Conservation (phyloP, 2,888 invertebrate species). For the Dynastes grantii region DNA sequence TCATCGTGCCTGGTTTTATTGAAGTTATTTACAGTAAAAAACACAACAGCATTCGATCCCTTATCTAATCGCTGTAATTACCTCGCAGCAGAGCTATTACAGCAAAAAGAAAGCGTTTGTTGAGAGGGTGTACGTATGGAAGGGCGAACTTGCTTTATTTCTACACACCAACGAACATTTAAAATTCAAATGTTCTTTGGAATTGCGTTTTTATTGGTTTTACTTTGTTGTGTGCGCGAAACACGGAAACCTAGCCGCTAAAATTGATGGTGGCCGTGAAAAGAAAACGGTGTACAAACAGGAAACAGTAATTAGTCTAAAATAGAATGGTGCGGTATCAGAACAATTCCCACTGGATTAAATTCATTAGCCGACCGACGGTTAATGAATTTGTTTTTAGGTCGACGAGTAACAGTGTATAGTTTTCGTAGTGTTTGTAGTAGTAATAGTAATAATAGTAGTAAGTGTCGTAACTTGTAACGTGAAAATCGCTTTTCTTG, state of each 20-base stretch:
- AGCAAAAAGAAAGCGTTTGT: background rate
- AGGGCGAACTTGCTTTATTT: background rate
- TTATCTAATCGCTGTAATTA: slow-evolving; percentile 11
- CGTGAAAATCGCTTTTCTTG: slow-evolving; percentile 19
- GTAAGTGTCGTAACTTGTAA: slow-evolving; percentile 3
- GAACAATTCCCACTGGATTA: slow-evolving; percentile 41
- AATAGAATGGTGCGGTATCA: slow-evolving; percentile 35
- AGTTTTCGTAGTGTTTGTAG: too few relatives aligned
- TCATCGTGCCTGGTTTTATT: slow-evolving; percentile 4
- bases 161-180: background rate
- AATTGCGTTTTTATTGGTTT: background rate
- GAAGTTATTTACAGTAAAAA: background rate
- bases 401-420: background rate
- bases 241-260: background rate
- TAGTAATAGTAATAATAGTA: background rate
- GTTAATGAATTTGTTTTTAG: slow-evolving; percentile 27
- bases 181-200: slow-evolving; percentile 6
- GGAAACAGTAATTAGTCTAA: slow-evolving; percentile 42
- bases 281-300: slow-evolving; percentile 27
- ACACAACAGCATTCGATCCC: slow-evolving; percentile 10
- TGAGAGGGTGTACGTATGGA: background rate
- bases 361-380: slow-evolving; percentile 27
- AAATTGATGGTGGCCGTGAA: slow-evolving; percentile 4
- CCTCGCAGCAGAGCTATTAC: background rate
- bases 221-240: background rate